Evolutionary conservation across 2,797 vertebrate genomes (phyloP).

Genomic region (Gambusia yucatana): DNA sequence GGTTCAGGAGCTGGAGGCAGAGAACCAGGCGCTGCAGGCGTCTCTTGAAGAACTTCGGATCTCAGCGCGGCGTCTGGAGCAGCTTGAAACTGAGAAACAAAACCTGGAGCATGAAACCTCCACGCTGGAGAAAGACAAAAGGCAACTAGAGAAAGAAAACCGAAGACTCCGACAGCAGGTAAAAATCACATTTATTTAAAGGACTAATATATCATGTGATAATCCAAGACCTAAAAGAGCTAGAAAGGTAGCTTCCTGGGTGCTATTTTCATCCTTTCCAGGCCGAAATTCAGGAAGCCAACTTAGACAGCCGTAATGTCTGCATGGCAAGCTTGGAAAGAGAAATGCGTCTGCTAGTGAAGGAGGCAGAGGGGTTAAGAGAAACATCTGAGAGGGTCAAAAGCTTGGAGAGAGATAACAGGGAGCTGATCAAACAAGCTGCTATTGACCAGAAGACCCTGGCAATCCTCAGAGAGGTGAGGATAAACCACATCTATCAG

Average conservation of each 20-base stretch:
- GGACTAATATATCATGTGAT: background rate
- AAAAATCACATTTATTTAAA: slow-evolving; percentile 28
- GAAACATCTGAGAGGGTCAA: slow-evolving; percentile 89
- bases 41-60: slow-evolving; percentile 90
- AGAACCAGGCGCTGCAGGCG: slow-evolving; percentile 90
- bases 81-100: slow-evolving; percentile 89
- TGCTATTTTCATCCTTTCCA: slow-evolving; percentile 30
- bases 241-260: background rate
- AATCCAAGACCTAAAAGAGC: fast-evolving
- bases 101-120: slow-evolving; percentile 89
- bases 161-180: slow-evolving; percentile 91
- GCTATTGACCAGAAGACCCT: slow-evolving; percentile 94
- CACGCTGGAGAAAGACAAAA: slow-evolving; percentile 90
- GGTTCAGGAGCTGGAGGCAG: slow-evolving; percentile 89
- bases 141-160: slow-evolving; percentile 92
- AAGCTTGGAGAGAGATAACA: slow-evolving; percentile 90
- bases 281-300: slow-evolving; percentile 89
- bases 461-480: slow-evolving; percentile 92
- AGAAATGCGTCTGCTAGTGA: slow-evolving; percentile 87
- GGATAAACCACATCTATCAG: slow-evolving; percentile 16
- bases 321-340: slow-evolving; percentile 89
- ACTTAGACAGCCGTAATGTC: slow-evolving; percentile 89
- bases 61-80: slow-evolving; percentile 87
- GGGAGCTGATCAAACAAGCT: slow-evolving; percentile 90
- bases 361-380: slow-evolving; percentile 87